Percentiles rank a stretch among this genome's conserved stretches.
Conservation (phyloP, 2,888 invertebrate genomes). For the Onchidella celtica region DNA sequence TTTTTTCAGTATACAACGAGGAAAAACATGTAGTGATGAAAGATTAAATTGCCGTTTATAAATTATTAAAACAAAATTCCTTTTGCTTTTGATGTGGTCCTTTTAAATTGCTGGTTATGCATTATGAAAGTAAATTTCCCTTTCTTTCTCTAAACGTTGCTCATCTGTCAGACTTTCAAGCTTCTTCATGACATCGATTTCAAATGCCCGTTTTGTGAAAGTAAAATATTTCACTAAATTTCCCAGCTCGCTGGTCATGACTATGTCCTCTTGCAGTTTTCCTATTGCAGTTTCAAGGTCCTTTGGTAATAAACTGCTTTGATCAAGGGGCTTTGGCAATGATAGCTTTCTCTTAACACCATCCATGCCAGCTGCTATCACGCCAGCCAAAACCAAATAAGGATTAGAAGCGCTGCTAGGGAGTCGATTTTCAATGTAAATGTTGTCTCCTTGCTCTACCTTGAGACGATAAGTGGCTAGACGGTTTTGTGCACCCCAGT, state of each 20-base stretch:
- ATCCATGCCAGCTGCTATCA: constrained; percentile 50
- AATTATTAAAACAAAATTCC: neutral
- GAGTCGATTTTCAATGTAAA: constrained; percentile 50
- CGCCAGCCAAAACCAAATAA: constrained; percentile 39
- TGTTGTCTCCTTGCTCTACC: constrained; percentile 16
- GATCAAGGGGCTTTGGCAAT: neutral
- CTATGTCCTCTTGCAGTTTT: constrained; percentile 43
- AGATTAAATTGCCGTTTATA: neutral
- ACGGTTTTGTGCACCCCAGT: constrained; percentile 32
- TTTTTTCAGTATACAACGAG: neutral
- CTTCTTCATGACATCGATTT: constrained; percentile 15
- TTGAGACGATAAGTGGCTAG: constrained; percentile 17
- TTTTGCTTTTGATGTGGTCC: neutral
- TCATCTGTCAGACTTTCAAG: constrained; percentile 2
- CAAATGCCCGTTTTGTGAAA: constrained; percentile 32
- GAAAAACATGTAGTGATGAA: neutral
- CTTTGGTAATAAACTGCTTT: neutral
- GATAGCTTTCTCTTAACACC: constrained; percentile 46
- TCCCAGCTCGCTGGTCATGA: constrained; percentile 41
- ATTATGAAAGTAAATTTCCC: constrained; percentile 16
- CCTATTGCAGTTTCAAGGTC: constrained; percentile 35
- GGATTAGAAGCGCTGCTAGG: constrained; percentile 49
- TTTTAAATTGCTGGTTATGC: neutral
- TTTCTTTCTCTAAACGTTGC: constrained; percentile 14
- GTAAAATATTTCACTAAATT: constrained; percentile 31